A percentile compares a stretch with the other conserved stretches of the same genome.
Evolutionary conservation across 2,797 vertebrate species (phyloP).

Genomic region (Paguma larvata): DNA sequence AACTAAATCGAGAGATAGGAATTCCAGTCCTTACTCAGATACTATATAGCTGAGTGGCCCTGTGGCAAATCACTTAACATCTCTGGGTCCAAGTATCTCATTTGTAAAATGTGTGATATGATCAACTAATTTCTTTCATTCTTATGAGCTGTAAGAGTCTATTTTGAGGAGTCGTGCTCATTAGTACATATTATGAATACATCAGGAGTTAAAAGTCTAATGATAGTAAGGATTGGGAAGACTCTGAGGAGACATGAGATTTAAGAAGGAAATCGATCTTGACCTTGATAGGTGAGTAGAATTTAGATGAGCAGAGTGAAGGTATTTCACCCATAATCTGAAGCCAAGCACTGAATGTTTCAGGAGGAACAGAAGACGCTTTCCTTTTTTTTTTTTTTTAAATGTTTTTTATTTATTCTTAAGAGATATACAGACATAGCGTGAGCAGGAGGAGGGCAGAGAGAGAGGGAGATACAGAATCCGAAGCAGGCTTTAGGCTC

Average conservation of each 20-base stretch:
- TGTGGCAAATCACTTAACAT: not conserved
- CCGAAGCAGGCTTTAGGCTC: no score
- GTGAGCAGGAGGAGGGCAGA: no score
- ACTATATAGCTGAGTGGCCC: not conserved
- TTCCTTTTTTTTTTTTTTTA: no score
- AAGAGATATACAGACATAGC: no score
- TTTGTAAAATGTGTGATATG: not conserved
- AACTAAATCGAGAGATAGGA: not conserved
- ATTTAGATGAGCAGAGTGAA: conserved; percentile 1
- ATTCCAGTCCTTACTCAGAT: not conserved
- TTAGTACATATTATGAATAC: not conserved
- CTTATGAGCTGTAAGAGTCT: not conserved
- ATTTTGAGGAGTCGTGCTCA: not conserved
- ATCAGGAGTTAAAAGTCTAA: conserved; percentile 5
- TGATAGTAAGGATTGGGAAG: not conserved
- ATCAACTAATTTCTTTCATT: not conserved
- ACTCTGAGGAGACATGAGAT: not conserved
- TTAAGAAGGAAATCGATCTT: conserved; percentile 26
- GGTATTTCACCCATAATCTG: not conserved
- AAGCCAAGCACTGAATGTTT: not conserved
- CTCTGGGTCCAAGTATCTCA: not conserved
- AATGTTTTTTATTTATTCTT: no score
- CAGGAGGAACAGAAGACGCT: not conserved
- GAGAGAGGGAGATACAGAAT: no score
- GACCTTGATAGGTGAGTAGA: not conserved